Evolutionary conservation across 2,888 invertebrate genomes (phyloP).

Genomic region (Aelia acuminata): DNA sequence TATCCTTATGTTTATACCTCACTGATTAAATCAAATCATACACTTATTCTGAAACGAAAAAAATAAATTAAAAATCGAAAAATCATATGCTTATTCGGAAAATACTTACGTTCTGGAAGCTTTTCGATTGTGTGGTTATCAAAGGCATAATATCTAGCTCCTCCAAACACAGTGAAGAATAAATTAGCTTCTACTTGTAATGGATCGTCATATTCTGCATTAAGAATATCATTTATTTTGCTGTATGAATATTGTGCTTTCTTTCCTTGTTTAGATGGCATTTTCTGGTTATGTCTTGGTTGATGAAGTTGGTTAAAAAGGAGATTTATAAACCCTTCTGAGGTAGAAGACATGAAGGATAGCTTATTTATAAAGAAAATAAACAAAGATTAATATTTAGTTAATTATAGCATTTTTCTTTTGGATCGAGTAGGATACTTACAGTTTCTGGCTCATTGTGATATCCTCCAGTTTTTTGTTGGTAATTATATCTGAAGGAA

Average conservation of each 20-base stretch:
- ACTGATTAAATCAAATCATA: background rate
- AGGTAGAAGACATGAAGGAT: slow-evolving; percentile 67
- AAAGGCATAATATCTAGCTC: slow-evolving; percentile 72
- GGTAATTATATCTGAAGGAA: slow-evolving; percentile 67
- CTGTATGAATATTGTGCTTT: slow-evolving; percentile 71
- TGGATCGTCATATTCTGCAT: slow-evolving; percentile 72
- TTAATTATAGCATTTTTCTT: no score
- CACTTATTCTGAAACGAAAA: no score
- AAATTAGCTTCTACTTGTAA: slow-evolving; percentile 75
- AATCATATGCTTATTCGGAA: slow-evolving; percentile 63
- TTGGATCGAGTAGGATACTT: background rate
- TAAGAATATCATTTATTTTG: slow-evolving; percentile 74
- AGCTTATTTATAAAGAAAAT: no score
- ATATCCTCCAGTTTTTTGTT: slow-evolving; percentile 69
- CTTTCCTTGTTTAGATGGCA: background rate
- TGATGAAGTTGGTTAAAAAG: slow-evolving; percentile 62
- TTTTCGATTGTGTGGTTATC: slow-evolving; percentile 73
- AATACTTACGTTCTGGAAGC: slow-evolving; percentile 69
- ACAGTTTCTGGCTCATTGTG: slow-evolving; percentile 63
- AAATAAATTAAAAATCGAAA: no score
- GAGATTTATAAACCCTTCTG: slow-evolving; percentile 69
- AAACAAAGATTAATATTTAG: no score
- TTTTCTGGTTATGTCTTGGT: background rate
- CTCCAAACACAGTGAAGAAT: slow-evolving; percentile 70
- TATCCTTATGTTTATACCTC: no score